Evolutionary conservation across 23 tunicate genomes (phyloP).

Genomic region (Styela clava): DNA sequence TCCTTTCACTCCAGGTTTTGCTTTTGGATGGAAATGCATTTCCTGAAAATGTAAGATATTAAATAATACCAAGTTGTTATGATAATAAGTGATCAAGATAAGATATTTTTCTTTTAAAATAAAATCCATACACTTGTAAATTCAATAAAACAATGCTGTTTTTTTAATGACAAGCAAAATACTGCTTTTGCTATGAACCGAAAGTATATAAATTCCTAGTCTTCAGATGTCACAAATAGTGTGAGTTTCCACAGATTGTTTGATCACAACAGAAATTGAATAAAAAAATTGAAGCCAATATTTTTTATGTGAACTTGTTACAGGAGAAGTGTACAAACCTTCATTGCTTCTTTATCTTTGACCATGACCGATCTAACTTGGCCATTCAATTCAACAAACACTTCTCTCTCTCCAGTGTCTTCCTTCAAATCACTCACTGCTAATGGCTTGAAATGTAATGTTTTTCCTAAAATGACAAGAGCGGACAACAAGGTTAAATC

Average conservation of each 20-base stretch:
- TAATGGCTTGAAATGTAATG: slow-evolving; percentile 90
- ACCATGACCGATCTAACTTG: slow-evolving; percentile 69
- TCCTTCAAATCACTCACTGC: slow-evolving; percentile 90
- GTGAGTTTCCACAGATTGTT: too few species aligned
- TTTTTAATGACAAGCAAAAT: too few species aligned
- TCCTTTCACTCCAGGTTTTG: slow-evolving; percentile 79
- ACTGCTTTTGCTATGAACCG: too few species aligned
- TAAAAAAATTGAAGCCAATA: too few species aligned
- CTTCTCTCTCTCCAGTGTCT: slow-evolving; percentile 92
- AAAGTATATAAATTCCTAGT: too few species aligned
- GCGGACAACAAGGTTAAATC: background rate
- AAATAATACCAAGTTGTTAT: background rate
- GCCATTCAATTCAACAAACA: slow-evolving; percentile 93
- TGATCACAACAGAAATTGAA: too few species aligned
- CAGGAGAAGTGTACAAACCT: too few species aligned
- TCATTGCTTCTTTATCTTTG: slow-evolving; percentile 93
- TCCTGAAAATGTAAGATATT: slow-evolving; percentile 33
- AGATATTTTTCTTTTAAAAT: background rate
- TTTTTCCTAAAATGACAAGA: slow-evolving; percentile 86
- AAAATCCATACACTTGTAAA: background rate
- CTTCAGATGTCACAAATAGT: too few species aligned
- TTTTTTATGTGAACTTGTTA: too few species aligned
- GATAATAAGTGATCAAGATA: background rate
- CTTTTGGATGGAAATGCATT: slow-evolving; percentile 97
- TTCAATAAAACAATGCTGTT: too few species aligned